These are phyloP conservation scores for Propithecus deckenii DNA, from an alignment of 2,797 vertebrate genomes.

Conservation along the genomic window DNA sequence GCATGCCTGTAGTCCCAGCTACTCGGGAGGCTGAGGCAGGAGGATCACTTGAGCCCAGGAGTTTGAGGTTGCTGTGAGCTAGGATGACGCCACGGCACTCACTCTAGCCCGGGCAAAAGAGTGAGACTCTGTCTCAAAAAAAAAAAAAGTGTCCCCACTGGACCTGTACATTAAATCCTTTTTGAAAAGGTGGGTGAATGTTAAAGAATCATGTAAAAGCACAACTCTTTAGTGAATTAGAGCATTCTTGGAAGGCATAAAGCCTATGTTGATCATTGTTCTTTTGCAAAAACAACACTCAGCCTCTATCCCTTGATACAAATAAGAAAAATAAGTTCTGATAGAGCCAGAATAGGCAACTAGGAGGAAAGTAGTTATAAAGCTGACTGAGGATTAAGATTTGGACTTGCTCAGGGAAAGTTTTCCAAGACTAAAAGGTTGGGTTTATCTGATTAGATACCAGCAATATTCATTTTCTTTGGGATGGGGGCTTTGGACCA, in stretches of 20 bases:
- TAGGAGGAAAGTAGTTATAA: background rate
- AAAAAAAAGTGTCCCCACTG: background rate
- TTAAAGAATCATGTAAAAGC: constrained; percentile 20
- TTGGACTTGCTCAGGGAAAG: background rate
- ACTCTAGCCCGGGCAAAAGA: no score
- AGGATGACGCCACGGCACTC: no score
- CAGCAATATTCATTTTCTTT: background rate
- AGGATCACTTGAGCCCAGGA: no score
- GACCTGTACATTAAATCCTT: background rate
- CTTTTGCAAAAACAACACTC: constrained; percentile 7
- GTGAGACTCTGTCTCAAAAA: no score
- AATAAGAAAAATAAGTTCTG: constrained; percentile 17
- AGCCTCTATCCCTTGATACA: background rate
- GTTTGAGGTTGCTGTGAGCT: no score
- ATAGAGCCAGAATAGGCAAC: background rate
- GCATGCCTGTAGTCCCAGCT: no score
- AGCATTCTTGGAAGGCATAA: background rate
- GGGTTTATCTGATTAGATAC: background rate
- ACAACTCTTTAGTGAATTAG: background rate
- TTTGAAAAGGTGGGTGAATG: background rate
- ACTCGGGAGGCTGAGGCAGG: no score
- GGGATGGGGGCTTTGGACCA: background rate
- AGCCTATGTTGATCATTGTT: background rate
- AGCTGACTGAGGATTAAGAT: background rate
- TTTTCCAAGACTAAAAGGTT: background rate